phyloP scores from a whole-genome alignment of 2,113 vertebrate species.

The Calidris pugnax region DNA sequence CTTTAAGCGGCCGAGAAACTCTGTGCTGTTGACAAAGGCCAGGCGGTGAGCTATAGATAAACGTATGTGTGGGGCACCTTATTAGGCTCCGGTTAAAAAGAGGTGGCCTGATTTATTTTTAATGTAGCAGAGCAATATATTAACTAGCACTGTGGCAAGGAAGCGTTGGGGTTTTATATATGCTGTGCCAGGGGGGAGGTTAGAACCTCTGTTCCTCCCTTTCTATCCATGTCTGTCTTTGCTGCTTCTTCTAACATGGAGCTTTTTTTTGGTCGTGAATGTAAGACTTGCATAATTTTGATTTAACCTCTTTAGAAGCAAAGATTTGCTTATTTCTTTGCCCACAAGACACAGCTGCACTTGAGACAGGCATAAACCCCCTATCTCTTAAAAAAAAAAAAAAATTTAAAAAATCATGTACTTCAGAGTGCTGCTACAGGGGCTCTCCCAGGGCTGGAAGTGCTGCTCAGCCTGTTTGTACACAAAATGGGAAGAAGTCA shows the following conservation, averaged over 20 bases:
- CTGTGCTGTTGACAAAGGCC: neutral
- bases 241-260: neutral
- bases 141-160: neutral
- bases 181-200: neutral
- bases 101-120: constrained; percentile 21
- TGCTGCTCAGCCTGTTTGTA: neutral
- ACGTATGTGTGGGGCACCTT: neutral
- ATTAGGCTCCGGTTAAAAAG: neutral
- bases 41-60: neutral
- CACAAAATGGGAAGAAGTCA: neutral
- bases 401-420: neutral
- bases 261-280: neutral
- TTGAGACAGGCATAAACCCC: neutral
- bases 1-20: neutral
- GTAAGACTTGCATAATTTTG: neutral
- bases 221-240: neutral
- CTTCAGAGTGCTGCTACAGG: neutral
- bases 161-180: neutral
- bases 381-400: neutral
- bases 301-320: neutral
- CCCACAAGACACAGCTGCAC: neutral
- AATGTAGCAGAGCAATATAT: neutral
- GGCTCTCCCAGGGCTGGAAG: neutral
- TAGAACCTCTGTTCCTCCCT: neutral
- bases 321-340: neutral